phyloP scores from a whole-genome alignment of 2,797 vertebrate genomes.

The Rhinella marina region DNA sequence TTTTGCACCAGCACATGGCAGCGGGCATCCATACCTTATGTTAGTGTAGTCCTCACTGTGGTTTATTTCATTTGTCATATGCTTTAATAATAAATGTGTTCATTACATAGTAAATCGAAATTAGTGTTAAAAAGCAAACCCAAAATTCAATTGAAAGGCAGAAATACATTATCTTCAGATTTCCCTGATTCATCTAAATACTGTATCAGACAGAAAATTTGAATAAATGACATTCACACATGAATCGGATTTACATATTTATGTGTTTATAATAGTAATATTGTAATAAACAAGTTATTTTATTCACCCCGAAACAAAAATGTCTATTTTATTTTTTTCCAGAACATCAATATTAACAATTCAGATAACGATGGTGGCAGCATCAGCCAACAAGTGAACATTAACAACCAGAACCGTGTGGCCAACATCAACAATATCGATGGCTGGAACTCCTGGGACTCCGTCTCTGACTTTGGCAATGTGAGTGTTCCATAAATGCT shows the following conservation, averaged over 20 bases:
- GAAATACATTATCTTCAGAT: no score
- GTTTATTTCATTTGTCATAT: not conserved
- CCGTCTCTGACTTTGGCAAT: slow-evolving; percentile 65
- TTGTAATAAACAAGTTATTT: no score
- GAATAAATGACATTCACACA: no score
- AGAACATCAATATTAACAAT: slow-evolving; percentile 59
- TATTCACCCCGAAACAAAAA: not conserved
- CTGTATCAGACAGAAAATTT: no score
- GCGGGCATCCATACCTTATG: not conserved
- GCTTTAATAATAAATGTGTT: no score
- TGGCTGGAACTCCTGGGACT: slow-evolving; percentile 66
- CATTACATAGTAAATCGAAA: no score
- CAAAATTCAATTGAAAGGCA: no score
- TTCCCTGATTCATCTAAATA: no score
- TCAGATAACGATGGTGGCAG: slow-evolving; percentile 21
- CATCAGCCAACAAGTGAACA: slow-evolving; percentile 55
- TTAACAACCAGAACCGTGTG: slow-evolving; percentile 51
- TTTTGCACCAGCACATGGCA: not conserved
- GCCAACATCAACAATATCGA: slow-evolving; percentile 64
- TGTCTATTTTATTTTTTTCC: not conserved
- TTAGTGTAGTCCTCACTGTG: not conserved
- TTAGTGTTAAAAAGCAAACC: no score
- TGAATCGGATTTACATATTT: no score
- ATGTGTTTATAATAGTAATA: not conserved
- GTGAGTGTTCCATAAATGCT: slow-evolving; percentile 55